Base-by-base conservation (phyloP, 2,888 invertebrate genomes). In the Hofmannophila pseudospretella region DNA sequence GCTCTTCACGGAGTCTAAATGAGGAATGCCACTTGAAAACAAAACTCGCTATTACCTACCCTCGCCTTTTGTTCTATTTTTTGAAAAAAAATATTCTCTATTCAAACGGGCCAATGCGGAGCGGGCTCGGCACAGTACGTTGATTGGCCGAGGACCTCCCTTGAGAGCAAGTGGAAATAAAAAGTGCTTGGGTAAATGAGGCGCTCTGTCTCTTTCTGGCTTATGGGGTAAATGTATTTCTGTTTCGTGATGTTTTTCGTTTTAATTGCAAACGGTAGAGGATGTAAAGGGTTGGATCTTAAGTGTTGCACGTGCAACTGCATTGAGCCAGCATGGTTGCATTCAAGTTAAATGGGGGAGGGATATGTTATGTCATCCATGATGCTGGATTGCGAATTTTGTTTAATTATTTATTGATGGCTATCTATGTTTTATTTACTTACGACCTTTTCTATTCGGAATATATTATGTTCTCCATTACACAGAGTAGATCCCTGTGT, bases 101-200 rank as follows among this genome's bases (percentile, higher is more conserved):
- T 85, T 81, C 80, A 80, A 81, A 79, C 67, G 70, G 80, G 79
- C 85, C 85, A 84, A 85, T 86, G 84, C 68, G 74, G 68, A 72
- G 74, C 80, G 68, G 69, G 76, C 63, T 68, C 68, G 66, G 70
- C 60, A 69, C 71, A 67, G 75, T 73, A 71, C 81, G 84, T 82
- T 85, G 85, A 86, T 86, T 86, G 86, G 86, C 85, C 81, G 81
- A 78, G 81, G 74, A 81, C 82, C 81, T 82, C 71, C 67, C 68
- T 67, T 58, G 73, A 78, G 80, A 66, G 73, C 71, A 65, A 75
- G 77, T 74, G 74, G 81, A 82, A 82, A 84, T 82, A 84, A 82
- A 73, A 85, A 85, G 84, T 80, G 74, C 84, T 80, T 68, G 67
- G 68, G 70, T 75, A 86, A 84, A 85, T 84, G 84, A 82, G 80